Base-by-base conservation (phyloP, 2,113 vertebrate genomes). In the Crotalus viridis region DNA sequence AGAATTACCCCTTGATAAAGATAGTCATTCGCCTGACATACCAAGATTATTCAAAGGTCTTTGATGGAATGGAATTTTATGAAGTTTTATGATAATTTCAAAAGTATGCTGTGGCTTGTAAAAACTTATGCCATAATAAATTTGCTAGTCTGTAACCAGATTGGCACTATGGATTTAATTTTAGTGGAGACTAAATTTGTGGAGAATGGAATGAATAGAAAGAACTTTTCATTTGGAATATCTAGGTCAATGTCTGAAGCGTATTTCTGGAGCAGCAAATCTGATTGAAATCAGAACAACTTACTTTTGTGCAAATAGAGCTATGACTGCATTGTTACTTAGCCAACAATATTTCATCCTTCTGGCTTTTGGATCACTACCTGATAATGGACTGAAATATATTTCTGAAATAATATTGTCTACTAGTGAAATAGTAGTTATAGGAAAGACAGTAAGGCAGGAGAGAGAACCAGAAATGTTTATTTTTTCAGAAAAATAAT, bases 401-500 rank as follows among this genome's bases (percentile, higher is more conserved):
- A 81, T 81, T 81, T 33, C 74, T 81, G 74, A 39, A 81, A 39
- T 81, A 81, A 81, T 81, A 43, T 81, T 81, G 74, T 81, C 74
- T 81, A 43, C 74, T 43, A 21, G 74, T 81, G 74, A 61, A 55
- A 26, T 39, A 94, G 69, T 92, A 94, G 92, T 26, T 91, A 56
- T 91, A 93, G 22, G 89, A 93, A 95, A 96, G 91, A 92, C 87
- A 43, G 74, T 43, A 39, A 43, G 95, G 95, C 24, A 51, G 46
- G 86, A 93, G 91, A 39, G 54, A 93, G 92, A 69, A 59, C 85
- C 81, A 90, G 59, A 94, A 93, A 91, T 91, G 85, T 91, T 91
- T 74, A 93, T 93, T 95, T 88, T 52, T 43, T 51, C 89, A 69
- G 54, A 9, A 92, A 93, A 94, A 43, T 43, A 93, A 0, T 1